phyloP scores from a whole-genome alignment of 1,140 invertebrate species.

The Drosophila dunni region DNA sequence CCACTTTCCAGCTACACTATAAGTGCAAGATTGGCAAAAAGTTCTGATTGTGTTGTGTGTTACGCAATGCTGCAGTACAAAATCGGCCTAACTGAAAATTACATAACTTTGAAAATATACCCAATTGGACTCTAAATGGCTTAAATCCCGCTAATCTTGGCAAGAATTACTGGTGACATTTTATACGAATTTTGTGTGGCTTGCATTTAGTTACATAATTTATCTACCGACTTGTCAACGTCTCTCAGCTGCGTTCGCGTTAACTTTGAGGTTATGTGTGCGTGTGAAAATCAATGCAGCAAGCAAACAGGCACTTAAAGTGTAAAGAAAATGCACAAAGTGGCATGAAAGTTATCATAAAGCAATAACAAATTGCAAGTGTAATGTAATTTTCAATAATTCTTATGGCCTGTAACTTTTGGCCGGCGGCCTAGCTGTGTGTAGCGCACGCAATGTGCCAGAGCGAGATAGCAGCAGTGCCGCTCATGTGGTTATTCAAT shows the following conservation, averaged over 20 bases:
- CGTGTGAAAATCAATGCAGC: background rate
- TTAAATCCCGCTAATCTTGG: background rate
- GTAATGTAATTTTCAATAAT: background rate
- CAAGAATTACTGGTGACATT: constrained; percentile 2
- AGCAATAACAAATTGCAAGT: constrained; percentile 1
- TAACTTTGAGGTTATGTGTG: constrained; percentile 49
- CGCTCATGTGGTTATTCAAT: constrained; percentile 56
- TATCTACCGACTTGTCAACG: constrained; percentile 9
- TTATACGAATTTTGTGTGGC: background rate
- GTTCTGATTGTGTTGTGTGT: constrained; percentile 32
- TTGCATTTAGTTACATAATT: constrained; percentile 40
- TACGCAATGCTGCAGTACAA: constrained; percentile 64
- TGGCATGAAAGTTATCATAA: background rate
- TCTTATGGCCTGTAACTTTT: background rate
- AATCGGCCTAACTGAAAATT: constrained; percentile 46
- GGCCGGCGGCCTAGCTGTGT: constrained; percentile 9
- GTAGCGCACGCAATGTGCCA: constrained; percentile 15
- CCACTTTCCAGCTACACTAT: background rate
- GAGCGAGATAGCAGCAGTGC: constrained; percentile 41
- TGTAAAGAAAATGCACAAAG: background rate
- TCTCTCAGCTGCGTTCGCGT: constrained; percentile 18
- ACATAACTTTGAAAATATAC: constrained; percentile 53
- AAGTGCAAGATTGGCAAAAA: constrained; percentile 32
- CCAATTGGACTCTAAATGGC: background rate
- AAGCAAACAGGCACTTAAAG: background rate